Evolutionary conservation across 2,113 vertebrate species (phyloP), one percentile per base, ranked within the genome.

Genomic region (Tapirus terrestris): DNA sequence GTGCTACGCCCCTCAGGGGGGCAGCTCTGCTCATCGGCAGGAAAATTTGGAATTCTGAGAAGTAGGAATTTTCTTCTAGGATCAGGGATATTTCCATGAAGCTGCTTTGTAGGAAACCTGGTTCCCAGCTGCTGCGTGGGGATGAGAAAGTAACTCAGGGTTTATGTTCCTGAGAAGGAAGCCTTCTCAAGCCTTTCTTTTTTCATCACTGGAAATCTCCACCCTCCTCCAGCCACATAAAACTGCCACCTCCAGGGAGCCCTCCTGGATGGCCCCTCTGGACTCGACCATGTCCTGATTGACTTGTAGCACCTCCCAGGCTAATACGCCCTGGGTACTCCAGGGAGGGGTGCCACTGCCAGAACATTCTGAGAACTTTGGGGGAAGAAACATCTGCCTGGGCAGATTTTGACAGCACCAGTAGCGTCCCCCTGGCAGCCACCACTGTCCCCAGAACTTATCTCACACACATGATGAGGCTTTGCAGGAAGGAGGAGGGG

Each of bases 391-490:
- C 82, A 20, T 8, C 67, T 8, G 87, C 86, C 98, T 91, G 91
- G 56, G 39, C 79, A 94, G 91, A 86, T 84, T 39, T 92, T 96
- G 97, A 98, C 98, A 96, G 96, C 96, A 0, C 48, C 86, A 73
- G 67, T 61, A 97, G 98, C 98, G 96, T 98, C 98, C 97, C 96
- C 31, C 98, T 96, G 97, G 97, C 95, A 97, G 89, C 90, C 96
- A 83, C 98, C 91, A 18, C 33, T 98, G 98, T 98, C 98, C 98
- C 98, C 83, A 95, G 97, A 96, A 84, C 98, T 98, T 98, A 98
- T 98, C 99, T 98, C 98, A 89, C 97, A 99, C 99, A 99, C 99
- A 99, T 99, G 99, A 99, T 89, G 98, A 97, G 98, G 98, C 98
- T 99, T 99, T 99, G 98, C 86, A 43, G 97, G 98, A 98, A 98